phyloP scores from a whole-genome alignment of 2,888 invertebrate species.

The Lysandra bellargus region DNA sequence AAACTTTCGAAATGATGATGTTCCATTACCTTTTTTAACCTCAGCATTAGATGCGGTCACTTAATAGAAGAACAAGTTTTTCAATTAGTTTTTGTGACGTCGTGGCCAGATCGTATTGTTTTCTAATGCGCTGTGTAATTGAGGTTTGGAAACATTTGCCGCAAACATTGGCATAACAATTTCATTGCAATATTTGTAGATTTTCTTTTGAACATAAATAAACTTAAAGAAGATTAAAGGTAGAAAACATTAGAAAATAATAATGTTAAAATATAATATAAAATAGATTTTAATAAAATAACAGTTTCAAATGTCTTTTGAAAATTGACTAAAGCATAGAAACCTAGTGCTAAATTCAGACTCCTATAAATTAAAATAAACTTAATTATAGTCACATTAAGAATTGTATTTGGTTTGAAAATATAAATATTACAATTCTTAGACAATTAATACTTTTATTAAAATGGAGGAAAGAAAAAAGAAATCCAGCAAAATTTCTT shows the following conservation, averaged over 20 bases:
- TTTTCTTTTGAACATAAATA: neutral
- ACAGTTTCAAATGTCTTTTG: neutral
- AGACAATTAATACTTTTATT: neutral
- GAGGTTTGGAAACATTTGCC: neutral
- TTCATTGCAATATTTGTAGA: neutral
- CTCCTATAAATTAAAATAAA: neutral
- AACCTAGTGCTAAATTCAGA: conserved; percentile 22
- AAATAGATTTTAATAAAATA: neutral
- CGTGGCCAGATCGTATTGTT: neutral
- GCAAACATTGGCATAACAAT: neutral
- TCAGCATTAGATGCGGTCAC: conserved; percentile 21
- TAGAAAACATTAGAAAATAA: neutral
- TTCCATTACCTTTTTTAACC: neutral
- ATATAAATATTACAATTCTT: conserved; percentile 26
- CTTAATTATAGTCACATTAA: conserved; percentile 9
- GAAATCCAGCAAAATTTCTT: neutral
- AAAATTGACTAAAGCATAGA: conserved; percentile 6
- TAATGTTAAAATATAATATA: neutral
- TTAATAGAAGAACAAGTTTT: conserved; percentile 13
- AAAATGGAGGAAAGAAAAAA: neutral
- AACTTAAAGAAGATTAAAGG: neutral
- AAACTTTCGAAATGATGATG: conserved; percentile 1
- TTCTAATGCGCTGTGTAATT: conserved; percentile 23
- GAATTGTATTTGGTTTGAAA: conserved; percentile 13
- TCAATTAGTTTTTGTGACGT: conserved; percentile 25